A percentile compares a stretch with the other conserved stretches of the same genome.
Evolutionary conservation across 2,888 invertebrate genomes (phyloP).

Genomic region (Hirtodrosophila trivittata): DNA sequence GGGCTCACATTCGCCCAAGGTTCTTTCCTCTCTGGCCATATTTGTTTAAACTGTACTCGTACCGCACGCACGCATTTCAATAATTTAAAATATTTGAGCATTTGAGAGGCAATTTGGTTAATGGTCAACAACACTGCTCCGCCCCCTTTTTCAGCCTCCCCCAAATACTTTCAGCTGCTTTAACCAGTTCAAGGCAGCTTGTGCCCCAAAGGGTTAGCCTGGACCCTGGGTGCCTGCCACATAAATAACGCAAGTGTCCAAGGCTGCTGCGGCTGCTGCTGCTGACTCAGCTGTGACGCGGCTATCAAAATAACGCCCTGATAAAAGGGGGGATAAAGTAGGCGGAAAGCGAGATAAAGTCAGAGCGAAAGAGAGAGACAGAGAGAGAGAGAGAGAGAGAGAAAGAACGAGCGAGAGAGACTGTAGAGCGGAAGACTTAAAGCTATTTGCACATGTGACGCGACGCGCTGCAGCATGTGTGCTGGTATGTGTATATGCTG

Average conservation of each 20-base stretch:
- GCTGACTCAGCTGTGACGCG: slow-evolving; percentile 12
- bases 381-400: background rate
- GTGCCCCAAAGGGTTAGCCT: slow-evolving; percentile 25
- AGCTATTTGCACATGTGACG: slow-evolving; percentile 45
- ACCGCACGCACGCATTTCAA: slow-evolving; percentile 59
- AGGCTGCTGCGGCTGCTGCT: slow-evolving; percentile 10
- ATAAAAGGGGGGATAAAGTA: no score
- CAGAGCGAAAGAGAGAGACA: background rate
- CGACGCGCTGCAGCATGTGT: slow-evolving; percentile 25
- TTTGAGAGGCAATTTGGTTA: slow-evolving; percentile 69
- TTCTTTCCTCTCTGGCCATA: slow-evolving; percentile 45
- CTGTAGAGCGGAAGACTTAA: slow-evolving; percentile 30
- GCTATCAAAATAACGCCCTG: slow-evolving; percentile 2
- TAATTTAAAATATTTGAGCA: slow-evolving; percentile 71
- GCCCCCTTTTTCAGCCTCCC: background rate
- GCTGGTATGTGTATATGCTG: slow-evolving; percentile 1
- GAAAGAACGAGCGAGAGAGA: slow-evolving; percentile 4
- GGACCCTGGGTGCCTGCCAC: background rate
- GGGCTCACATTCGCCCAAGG: no score
- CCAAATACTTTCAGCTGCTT: background rate
- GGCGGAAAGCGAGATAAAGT: slow-evolving; percentile 1
- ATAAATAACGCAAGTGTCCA: slow-evolving; percentile 44
- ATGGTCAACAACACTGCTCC: slow-evolving; percentile 44
- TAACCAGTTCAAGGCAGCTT: background rate
- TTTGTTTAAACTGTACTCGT: slow-evolving; percentile 60